These are phyloP conservation scores for Melanotus villosus DNA, from an alignment of 2,888 invertebrate genomes.

Conservation along the genomic window DNA sequence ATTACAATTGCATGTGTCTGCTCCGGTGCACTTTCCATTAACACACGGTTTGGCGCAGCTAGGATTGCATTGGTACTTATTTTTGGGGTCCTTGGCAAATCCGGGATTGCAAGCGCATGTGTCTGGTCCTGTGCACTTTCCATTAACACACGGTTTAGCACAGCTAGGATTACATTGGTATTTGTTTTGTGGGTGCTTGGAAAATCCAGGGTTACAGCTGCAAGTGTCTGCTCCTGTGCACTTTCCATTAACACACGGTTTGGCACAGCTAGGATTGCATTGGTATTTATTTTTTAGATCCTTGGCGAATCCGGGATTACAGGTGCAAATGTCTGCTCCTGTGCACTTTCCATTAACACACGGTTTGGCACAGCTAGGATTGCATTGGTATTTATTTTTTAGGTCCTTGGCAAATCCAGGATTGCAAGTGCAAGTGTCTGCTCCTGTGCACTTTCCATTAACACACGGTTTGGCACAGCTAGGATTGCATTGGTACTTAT, in stretches of 20 bases:
- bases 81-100: not conserved
- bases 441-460: constrained; percentile 52
- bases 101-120: too few relatives aligned
- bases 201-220: constrained; percentile 53
- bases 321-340: constrained; percentile 70
- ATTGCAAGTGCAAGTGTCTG: constrained; percentile 68
- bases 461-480: constrained; percentile 50
- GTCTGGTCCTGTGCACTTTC: constrained; percentile 50
- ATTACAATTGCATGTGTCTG: constrained; percentile 74
- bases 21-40: constrained; percentile 69
- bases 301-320: constrained; percentile 50
- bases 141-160: constrained; percentile 49
- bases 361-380: constrained; percentile 78
- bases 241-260: constrained; percentile 77
- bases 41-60: constrained; percentile 47
- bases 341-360: constrained; percentile 78
- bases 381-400: constrained; percentile 67
- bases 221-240: constrained; percentile 74
- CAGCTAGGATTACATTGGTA: too few relatives aligned
- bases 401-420: constrained; percentile 73
- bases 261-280: constrained; percentile 78
- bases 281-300: constrained; percentile 64
- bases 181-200: constrained; percentile 24
- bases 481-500: constrained; percentile 51
- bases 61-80: constrained; percentile 37